phyloP scores from a whole-genome alignment of 2,797 vertebrate species.

The Lepus oiostolus region DNA sequence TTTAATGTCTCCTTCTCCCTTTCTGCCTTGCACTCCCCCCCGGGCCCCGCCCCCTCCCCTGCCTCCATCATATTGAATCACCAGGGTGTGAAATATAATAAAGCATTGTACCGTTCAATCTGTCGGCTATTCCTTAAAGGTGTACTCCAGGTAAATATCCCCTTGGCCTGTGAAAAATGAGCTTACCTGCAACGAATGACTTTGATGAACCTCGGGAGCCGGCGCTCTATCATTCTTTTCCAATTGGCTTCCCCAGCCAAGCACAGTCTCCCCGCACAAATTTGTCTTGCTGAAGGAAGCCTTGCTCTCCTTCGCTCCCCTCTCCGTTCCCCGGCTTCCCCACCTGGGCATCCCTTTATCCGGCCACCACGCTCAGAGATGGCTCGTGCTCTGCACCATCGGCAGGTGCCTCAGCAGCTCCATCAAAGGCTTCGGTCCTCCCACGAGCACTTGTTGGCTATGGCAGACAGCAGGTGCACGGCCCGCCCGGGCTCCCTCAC shows the following conservation, averaged over 20 bases:
- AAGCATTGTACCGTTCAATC: constrained; percentile 97
- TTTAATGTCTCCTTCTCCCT: constrained; percentile 78
- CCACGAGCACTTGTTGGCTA: background rate
- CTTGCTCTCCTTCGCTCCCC: constrained; percentile 92
- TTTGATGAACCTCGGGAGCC: constrained; percentile 97
- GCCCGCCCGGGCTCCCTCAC: no score
- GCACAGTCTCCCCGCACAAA: constrained; percentile 91
- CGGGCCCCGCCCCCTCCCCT: constrained; percentile 42
- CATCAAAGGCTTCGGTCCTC: constrained; percentile 57
- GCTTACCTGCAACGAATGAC: constrained; percentile 94
- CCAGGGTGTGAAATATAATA: constrained; percentile 99
- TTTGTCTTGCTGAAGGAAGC: constrained; percentile 98
- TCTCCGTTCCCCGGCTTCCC: constrained; percentile 78
- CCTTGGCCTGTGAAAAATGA: constrained; percentile 99
- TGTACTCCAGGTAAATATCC: constrained; percentile 96
- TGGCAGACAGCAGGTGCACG: background rate
- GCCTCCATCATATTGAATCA: constrained; percentile 91
- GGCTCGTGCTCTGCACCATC: constrained; percentile 62
- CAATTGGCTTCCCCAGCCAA: constrained; percentile 96
- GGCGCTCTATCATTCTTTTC: constrained; percentile 98
- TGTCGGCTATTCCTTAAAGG: constrained; percentile 95
- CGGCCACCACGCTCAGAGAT: constrained; percentile 46
- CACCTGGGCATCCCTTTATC: constrained; percentile 84
- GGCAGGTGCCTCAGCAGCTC: constrained; percentile 78
- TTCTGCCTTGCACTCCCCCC: constrained; percentile 74